Evolutionary conservation across 1,140 invertebrate genomes (phyloP).

Genomic region (Ganaspis sp.): DNA sequence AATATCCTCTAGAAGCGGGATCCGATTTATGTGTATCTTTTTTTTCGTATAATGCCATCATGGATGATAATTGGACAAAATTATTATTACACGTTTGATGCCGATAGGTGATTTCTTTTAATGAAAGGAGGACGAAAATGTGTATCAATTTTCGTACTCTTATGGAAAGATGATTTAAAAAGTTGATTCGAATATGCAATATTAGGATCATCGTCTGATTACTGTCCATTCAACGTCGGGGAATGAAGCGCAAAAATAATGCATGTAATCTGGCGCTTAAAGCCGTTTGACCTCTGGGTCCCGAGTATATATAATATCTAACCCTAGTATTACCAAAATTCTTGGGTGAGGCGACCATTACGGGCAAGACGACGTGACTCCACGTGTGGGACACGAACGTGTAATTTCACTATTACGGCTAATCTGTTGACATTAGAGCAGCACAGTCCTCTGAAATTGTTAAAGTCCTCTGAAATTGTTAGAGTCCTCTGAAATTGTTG

Average conservation of each 20-base stretch:
- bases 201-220: slow-evolving; percentile 45
- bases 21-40: too few relatives aligned
- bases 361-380: slow-evolving; percentile 61
- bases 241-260: slow-evolving; percentile 62
- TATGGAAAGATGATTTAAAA: background rate
- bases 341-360: slow-evolving; percentile 52
- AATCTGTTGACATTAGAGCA: slow-evolving; percentile 76
- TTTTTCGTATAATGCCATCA: too few relatives aligned
- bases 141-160: slow-evolving; percentile 42
- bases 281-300: slow-evolving; percentile 49
- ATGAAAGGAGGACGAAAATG: slow-evolving; percentile 30
- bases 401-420: slow-evolving; percentile 76
- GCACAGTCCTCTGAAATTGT: slow-evolving; percentile 63
- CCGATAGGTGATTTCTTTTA: slow-evolving; percentile 13
- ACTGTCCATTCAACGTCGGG: slow-evolving; percentile 46
- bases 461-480: slow-evolving; percentile 66
- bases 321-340: slow-evolving; percentile 63
- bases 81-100: background rate
- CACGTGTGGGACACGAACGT: slow-evolving; percentile 66
- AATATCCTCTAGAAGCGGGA: too few relatives aligned
- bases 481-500: slow-evolving; percentile 66
- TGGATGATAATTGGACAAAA: background rate
- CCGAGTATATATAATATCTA: slow-evolving; percentile 41
- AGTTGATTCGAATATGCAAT: slow-evolving; percentile 6
- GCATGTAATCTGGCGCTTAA: slow-evolving; percentile 59